phyloP scores from a whole-genome alignment of 2,797 vertebrate genomes.

The Urosaurus nigricauda region DNA sequence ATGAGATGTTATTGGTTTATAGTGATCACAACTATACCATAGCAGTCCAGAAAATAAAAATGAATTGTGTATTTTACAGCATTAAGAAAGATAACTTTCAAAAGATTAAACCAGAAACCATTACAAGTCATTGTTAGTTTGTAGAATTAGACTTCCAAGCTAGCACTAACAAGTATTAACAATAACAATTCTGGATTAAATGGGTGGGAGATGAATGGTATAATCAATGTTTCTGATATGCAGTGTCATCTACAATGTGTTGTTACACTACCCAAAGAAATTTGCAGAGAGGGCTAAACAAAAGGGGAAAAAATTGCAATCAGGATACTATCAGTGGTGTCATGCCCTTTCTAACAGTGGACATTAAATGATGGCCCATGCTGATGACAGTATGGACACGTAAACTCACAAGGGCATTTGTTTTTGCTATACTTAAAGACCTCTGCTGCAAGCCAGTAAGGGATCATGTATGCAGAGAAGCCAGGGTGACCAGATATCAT shows the following conservation, averaged over 20 bases:
- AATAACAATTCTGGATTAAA: slow-evolving; percentile 73
- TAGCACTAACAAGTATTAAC: slow-evolving; percentile 74
- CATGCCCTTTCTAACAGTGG: slow-evolving; percentile 35
- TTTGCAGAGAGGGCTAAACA: slow-evolving; percentile 55
- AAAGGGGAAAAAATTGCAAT: slow-evolving; percentile 60
- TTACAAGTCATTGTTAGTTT: slow-evolving; percentile 69
- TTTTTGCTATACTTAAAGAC: neutral
- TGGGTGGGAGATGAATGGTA: slow-evolving; percentile 62
- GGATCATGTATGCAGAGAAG: neutral
- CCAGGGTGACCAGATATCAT: neutral
- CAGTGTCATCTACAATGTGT: slow-evolving; percentile 70
- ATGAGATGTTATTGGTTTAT: slow-evolving; percentile 59
- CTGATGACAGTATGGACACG: neutral
- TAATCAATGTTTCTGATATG: slow-evolving; percentile 80
- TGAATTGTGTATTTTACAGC: neutral
- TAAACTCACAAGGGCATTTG: slow-evolving; percentile 8
- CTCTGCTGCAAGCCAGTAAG: neutral
- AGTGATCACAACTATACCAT: slow-evolving; percentile 22
- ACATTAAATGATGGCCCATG: slow-evolving; percentile 18
- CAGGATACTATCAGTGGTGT: slow-evolving; percentile 9
- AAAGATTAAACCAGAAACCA: slow-evolving; percentile 68
- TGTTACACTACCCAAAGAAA: slow-evolving; percentile 66
- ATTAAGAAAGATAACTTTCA: slow-evolving; percentile 63
- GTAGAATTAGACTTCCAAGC: slow-evolving; percentile 70
- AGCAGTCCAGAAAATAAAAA: neutral